Evolutionary conservation across 2,888 invertebrate genomes (phyloP), one percentile per base, ranked within the genome.

Genomic region (Drosophila koepferae): DNA sequence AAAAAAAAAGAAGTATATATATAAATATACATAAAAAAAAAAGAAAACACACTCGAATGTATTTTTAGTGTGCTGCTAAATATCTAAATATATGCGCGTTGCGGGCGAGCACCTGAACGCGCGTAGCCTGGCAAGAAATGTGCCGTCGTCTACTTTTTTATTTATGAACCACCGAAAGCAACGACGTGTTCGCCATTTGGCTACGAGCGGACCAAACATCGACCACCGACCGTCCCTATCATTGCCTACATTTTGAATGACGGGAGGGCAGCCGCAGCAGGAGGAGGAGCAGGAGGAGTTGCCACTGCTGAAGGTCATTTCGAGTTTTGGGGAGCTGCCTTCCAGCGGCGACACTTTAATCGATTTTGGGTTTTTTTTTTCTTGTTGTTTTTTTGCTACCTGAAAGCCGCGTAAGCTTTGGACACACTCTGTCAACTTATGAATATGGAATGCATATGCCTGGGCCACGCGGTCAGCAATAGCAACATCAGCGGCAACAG

Each of bases 1-100:
- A 53, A 3, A 49, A 12, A 9, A 55, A n/a, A n/a, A n/a, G n/a
- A n/a, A n/a, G 36, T 43, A 69, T 54, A n/a, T 34, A 18, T 51
- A 16, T n/a, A n/a, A 20, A 2, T 53, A 20, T 20, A 40, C 8
- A 1, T n/a, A 40, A 8, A 16, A 6, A 31, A 31, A 48, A 49
- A 49, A 38, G 16, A 58, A 72, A 67, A 75, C 72, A 76, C 49
- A 78, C 72, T 67, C 77, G 76, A 86, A 85, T 88, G 86, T 86
- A 86, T 86, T 89, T 86, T 86, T 89, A 79, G 90, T 85, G 83
- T 74, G 74, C 77, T 82, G 90, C 83, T 82, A 88, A 86, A 87
- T 82, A 77, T 89, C 86, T 88, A 86, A 89, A 89, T 77, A 85
- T 88, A 81, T 82, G 77, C 78, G 75, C 76, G 72, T 59, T 73